Evolutionary conservation across 2,113 vertebrate species (phyloP), one percentile per base, ranked within the genome.

Genomic region (Odocoileus virginianus): DNA sequence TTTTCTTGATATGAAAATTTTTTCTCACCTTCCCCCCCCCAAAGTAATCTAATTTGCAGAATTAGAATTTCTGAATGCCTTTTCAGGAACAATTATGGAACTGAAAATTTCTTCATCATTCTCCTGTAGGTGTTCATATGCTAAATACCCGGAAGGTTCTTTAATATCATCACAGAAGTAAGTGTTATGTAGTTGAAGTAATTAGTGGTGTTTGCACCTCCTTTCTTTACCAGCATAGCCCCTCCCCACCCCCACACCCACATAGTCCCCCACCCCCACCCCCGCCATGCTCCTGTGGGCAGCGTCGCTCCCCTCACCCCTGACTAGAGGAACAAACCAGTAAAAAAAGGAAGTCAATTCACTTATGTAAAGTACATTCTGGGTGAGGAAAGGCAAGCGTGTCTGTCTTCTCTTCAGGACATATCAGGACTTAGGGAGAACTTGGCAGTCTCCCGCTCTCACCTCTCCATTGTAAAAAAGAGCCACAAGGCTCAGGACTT

Each of bases 121-220:
- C 16, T 91, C 30, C 14, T 47, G 3, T 92, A 93, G 79, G 95
- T 84, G 97, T 95, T 1, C 1, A 81, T 23, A 87, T 58, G 88
- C 97, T 93, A 91, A 96, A 54, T 97, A 92, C 91, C 89, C 47
- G 83, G 81, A 97, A 96, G 91, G 33, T 87, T 88, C 81, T 98
- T 98, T 98, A 13, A 89, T 92, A 96, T 82, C 82, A 95, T 95
- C 95, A 97, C 97, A 98, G 97, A 98, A 98, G 89, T 97, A 97
- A 97, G 96, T 92, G 92, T 85, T 89, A 96, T 76, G 33, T 84
- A 95, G 95, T 28, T 1, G 0, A 96, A 98, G 96, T 79, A 30
- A 43, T 50, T 7, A 6, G 14, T 33, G 47, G 16, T 30, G 25
- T 43, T 57, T 11, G 14, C 0, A 1, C 19, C 40, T 92, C 17